Evolutionary conservation across 2,113 vertebrate species (phyloP), one percentile per base, ranked within the genome.

Genomic region (Chionodraco myersi): DNA sequence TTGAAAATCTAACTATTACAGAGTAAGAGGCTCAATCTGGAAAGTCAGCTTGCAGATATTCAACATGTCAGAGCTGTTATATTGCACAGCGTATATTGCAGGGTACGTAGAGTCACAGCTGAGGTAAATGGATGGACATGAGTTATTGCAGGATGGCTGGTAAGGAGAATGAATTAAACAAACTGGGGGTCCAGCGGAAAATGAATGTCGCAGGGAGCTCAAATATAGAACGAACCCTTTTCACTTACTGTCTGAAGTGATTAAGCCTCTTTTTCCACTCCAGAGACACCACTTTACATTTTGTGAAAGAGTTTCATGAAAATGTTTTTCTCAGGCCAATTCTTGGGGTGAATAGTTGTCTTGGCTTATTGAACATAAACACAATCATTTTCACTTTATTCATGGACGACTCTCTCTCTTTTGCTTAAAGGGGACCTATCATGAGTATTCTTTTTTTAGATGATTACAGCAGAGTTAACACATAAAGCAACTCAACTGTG

Each of bases 81-180:
- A 75, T 80, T 88, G 56, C n/a, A 53, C 86, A 84, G 88, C 51
- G 59, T 30, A 30, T 30, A 30, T 30, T 62, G 68, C 49, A 44
- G 77, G 56, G 23, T 69, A 64, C 57, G 56, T 82, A 64, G 77
- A 79, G 86, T 88, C 82, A 83, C 23, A 68, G 72, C 58, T 66
- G 77, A 69, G 71, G 64, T 80, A 79, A 84, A 83, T 79, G 86
- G 77, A 78, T 61, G 52, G 62, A 65, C 72, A 69, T 88, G 90
- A 93, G 74, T 88, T 88, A 94, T 78, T 62, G 89, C 93, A 92
- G 94, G 93, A 94, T 89, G 88, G 81, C 90, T 85, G 77, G 82
- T 67, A 83, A 88, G 72, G n/a, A 85, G 72, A 72, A 77, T 60
- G 76, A 87, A 92, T 92, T 92, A 92, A 93, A 93, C 90, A 92